Evolutionary conservation across 2,888 invertebrate genomes (phyloP).

Genomic region (Melieria picta): DNA sequence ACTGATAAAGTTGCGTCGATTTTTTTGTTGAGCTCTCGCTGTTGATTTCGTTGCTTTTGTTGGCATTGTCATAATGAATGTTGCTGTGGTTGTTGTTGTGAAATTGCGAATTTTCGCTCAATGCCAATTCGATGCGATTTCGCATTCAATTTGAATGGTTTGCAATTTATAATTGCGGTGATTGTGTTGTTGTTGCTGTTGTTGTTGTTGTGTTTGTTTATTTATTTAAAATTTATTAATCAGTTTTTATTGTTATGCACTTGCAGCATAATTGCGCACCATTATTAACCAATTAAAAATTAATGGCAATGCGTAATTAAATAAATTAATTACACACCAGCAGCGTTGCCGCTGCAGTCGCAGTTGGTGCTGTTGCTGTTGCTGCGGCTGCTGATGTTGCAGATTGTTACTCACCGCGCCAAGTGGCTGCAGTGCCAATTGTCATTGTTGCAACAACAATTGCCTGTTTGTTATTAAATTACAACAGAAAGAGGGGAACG

Average conservation of each 20-base stretch:
- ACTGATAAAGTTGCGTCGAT: too few relatives aligned
- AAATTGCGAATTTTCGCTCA: too few relatives aligned
- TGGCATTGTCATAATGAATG: not conserved
- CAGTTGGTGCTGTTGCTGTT: not conserved
- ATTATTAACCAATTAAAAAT: slow-evolving; percentile 46
- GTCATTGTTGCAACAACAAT: too few relatives aligned
- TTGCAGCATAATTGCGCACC: slow-evolving; percentile 41
- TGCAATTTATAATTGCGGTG: too few relatives aligned
- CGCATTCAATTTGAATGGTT: too few relatives aligned
- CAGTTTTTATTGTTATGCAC: slow-evolving; percentile 31
- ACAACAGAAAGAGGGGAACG: too few relatives aligned
- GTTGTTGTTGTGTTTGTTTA: slow-evolving; percentile 15
- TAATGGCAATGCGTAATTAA: slow-evolving; percentile 45
- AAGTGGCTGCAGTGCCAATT: not conserved
- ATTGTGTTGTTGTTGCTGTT: not conserved
- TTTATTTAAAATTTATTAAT: slow-evolving; percentile 29
- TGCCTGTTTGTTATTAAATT: too few relatives aligned
- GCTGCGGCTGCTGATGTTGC: not conserved
- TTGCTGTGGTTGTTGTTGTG: not conserved
- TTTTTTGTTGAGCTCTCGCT: not conserved
- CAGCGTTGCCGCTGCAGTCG: not conserved
- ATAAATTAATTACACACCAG: slow-evolving; percentile 42
- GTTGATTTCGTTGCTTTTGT: slow-evolving; percentile 1
- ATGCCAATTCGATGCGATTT: too few relatives aligned
- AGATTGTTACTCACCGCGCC: not conserved